These are phyloP conservation scores for Greenwoodochromis staneri DNA, from an alignment of 2,113 vertebrate species.

Conservation along the genomic window DNA sequence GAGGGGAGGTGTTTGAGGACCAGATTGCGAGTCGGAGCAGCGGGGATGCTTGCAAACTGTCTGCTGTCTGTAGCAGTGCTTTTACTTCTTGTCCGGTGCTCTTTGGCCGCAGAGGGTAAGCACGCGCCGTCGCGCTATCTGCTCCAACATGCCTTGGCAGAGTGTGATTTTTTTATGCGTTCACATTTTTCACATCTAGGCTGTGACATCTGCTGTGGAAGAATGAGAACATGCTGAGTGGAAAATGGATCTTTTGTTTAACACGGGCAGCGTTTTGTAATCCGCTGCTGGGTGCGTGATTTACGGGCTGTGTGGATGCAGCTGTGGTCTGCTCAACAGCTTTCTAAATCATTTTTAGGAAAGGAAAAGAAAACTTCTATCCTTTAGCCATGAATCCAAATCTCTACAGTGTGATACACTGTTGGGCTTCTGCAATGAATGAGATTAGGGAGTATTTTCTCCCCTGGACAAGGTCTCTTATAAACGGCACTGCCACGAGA, in stretches of 20 bases:
- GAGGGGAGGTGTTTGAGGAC: conserved; percentile 45
- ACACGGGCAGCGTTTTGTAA: conserved; percentile 11
- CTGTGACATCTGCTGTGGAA: background rate
- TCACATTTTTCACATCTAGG: background rate
- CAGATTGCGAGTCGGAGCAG: conserved; percentile 30
- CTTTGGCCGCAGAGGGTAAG: conserved; percentile 70
- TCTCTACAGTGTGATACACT: background rate
- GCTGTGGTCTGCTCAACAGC: background rate
- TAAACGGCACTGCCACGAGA: background rate
- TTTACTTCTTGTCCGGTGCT: conserved; percentile 57
- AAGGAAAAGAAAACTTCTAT: background rate
- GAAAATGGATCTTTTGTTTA: conserved; percentile 14
- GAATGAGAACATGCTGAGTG: background rate
- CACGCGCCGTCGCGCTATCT: background rate
- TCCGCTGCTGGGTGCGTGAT: conserved; percentile 16
- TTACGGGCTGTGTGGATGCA: background rate
- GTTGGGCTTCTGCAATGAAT: background rate
- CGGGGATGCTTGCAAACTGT: conserved; percentile 54
- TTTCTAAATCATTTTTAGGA: background rate
- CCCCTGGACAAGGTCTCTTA: background rate
- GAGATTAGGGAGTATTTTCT: background rate
- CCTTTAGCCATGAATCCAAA: background rate
- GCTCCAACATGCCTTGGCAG: background rate
- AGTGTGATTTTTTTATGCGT: background rate
- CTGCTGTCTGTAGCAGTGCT: conserved; percentile 59